phyloP scores from a whole-genome alignment of 2,113 vertebrate genomes.

The Coryphaenoides rupestris region DNA sequence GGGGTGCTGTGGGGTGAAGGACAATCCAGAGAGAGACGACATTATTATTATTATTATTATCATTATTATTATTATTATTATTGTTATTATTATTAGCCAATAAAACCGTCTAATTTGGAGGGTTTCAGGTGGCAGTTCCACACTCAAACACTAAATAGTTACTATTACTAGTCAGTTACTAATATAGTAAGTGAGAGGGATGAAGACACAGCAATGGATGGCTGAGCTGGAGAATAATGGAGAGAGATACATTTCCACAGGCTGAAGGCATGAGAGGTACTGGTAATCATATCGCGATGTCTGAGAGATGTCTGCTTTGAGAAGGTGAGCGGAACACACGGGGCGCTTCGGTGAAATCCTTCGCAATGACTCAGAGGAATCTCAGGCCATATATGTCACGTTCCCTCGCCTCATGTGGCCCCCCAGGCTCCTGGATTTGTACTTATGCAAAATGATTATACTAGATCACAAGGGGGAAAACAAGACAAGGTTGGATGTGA shows the following conservation, averaged over 20 bases:
- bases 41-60: no score
- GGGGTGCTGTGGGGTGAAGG: background rate
- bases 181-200: background rate
- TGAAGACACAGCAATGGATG: no score
- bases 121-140: background rate
- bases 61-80: no score
- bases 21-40: no score
- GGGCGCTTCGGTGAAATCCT: slow-evolving; percentile 6
- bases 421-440: slow-evolving; percentile 28
- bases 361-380: slow-evolving; percentile 33
- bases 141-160: background rate
- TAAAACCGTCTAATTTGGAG: no score
- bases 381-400: slow-evolving; percentile 57
- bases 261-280: no score
- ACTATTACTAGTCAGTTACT: background rate
- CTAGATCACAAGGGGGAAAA: slow-evolving; percentile 15
- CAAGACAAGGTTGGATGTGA: slow-evolving; percentile 23
- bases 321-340: slow-evolving; percentile 43
- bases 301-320: slow-evolving; percentile 2
- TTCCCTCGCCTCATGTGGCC: slow-evolving; percentile 33
- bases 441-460: slow-evolving; percentile 13
- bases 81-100: no score
- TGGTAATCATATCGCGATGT: no score
- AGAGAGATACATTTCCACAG: no score
- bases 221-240: no score